A percentile compares a stretch with the other conserved stretches of the same genome.
These are phyloP conservation scores for Notolabrus celidotus DNA, from an alignment of 2,797 vertebrate species.

Conservation along the genomic window DNA sequence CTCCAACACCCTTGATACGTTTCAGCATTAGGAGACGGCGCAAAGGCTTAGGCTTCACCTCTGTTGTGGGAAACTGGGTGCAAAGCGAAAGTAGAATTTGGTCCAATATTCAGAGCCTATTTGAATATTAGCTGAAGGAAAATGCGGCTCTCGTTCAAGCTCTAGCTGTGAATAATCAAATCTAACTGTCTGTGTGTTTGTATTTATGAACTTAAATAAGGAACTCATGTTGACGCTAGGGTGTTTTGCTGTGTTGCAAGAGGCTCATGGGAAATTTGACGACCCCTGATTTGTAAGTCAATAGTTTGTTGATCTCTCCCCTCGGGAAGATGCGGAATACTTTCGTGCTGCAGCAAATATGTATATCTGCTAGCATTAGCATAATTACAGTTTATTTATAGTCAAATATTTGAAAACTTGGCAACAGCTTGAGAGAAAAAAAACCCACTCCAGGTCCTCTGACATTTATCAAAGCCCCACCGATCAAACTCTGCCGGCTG, in stretches of 20 bases:
- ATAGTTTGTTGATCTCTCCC: constrained; percentile 61
- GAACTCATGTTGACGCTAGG: constrained; percentile 33
- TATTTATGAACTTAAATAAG: constrained; percentile 42
- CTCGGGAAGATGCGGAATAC: constrained; percentile 50
- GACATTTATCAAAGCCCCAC: constrained; percentile 70
- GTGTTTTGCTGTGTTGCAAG: constrained; percentile 32
- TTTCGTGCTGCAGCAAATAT: constrained; percentile 50
- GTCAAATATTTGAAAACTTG: constrained; percentile 69
- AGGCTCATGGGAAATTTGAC: constrained; percentile 56
- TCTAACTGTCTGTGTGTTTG: constrained; percentile 23
- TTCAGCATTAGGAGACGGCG: constrained; percentile 55
- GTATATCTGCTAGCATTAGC: constrained; percentile 68
- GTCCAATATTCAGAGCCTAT: constrained; percentile 12
- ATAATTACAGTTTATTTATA: constrained; percentile 80
- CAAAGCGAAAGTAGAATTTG: constrained; percentile 23
- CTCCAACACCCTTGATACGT: constrained; percentile 72
- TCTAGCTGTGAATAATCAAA: constrained; percentile 29
- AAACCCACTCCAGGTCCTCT: constrained; percentile 50
- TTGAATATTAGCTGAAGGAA: constrained; percentile 3
- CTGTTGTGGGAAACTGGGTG: constrained; percentile 35
- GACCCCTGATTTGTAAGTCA: constrained; percentile 70
- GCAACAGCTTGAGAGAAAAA: constrained; percentile 62
- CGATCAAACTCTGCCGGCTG: constrained; percentile 52
- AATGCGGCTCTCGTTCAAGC: constrained; percentile 9
- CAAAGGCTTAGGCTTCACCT: constrained; percentile 30